These are phyloP conservation scores for Melipona quadrifasciata DNA, from an alignment of 1,140 invertebrate genomes.

Conservation along the genomic window DNA sequence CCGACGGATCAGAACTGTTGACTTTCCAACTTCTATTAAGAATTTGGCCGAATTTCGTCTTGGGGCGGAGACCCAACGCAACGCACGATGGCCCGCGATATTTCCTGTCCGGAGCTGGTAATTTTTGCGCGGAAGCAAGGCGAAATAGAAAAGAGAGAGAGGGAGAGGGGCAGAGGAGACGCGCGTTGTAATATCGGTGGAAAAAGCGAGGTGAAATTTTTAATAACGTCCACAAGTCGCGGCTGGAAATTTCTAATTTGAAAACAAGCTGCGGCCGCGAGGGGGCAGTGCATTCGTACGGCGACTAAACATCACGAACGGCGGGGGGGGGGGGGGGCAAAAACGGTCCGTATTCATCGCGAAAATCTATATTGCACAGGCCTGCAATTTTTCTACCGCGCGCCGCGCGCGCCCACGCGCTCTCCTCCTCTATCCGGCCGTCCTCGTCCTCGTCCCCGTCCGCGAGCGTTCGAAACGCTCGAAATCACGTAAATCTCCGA, in stretches of 20 bases:
- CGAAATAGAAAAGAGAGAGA: not conserved
- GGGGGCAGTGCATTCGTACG: conserved; percentile 8
- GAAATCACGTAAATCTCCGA: conserved; percentile 38
- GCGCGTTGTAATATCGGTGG: conserved; percentile 23
- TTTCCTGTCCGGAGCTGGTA: no score
- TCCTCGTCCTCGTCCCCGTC: not conserved
- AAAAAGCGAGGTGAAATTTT: conserved; percentile 35
- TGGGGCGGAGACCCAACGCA: no score
- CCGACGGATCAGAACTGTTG: no score
- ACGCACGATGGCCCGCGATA: not conserved
- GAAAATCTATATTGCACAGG: conserved; percentile 54
- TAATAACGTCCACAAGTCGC: conserved; percentile 42
- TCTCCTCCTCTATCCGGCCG: not conserved
- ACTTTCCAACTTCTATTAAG: no score
- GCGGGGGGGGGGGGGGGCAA: not conserved
- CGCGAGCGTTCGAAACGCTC: conserved; percentile 6
- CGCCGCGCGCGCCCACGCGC: not conserved
- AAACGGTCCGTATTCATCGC: conserved; percentile 30
- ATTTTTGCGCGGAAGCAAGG: not conserved
- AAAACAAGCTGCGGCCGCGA: conserved; percentile 38
- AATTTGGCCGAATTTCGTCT: no score
- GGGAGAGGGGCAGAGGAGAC: not conserved
- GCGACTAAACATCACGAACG: conserved; percentile 39
- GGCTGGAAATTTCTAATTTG: conserved; percentile 48
- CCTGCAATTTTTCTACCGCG: conserved; percentile 48